A percentile compares a stretch with the other conserved stretches of the same genome.
Evolutionary conservation across 2,797 vertebrate genomes (phyloP).

Genomic region (Chaetodon trifasciatus): DNA sequence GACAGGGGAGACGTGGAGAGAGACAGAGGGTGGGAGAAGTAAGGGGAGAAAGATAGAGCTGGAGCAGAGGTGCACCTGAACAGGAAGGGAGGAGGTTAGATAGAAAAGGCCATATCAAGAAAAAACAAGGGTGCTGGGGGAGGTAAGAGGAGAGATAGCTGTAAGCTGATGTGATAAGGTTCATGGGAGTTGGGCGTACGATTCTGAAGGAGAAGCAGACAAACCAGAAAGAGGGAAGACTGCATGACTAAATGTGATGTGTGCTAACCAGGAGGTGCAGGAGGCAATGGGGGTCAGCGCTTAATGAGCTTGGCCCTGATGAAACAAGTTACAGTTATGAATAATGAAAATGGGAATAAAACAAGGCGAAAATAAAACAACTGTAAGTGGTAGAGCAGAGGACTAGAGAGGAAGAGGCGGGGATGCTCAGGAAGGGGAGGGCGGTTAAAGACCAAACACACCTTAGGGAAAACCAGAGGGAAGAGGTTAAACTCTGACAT

Average conservation of each 20-base stretch:
- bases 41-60: conserved; percentile 70
- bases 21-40: conserved; percentile 72
- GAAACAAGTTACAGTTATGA: conserved; percentile 73
- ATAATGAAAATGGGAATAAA: conserved; percentile 72
- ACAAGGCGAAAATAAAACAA: conserved; percentile 53
- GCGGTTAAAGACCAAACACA: conserved; percentile 59
- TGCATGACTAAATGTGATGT: conserved; percentile 39
- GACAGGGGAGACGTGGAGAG: conserved; percentile 73
- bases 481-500: conserved; percentile 73
- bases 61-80: conserved; percentile 64
- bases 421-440: not conserved
- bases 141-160: conserved; percentile 56
- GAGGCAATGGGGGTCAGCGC: conserved; percentile 63
- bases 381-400: conserved; percentile 34
- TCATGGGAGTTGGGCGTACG: conserved; percentile 52
- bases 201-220: conserved; percentile 49
- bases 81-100: conserved; percentile 39
- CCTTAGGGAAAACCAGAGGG: conserved; percentile 61
- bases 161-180: conserved; percentile 68
- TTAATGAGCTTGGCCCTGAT: conserved; percentile 74
- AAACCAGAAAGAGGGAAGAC: conserved; percentile 28
- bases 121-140: conserved; percentile 57
- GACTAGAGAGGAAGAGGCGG: conserved; percentile 25
- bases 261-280: conserved; percentile 57
- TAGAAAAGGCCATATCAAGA: conserved; percentile 64